Base-by-base conservation (phyloP, 2,888 invertebrate genomes). In the Caenorhabditis wallacei region DNA sequence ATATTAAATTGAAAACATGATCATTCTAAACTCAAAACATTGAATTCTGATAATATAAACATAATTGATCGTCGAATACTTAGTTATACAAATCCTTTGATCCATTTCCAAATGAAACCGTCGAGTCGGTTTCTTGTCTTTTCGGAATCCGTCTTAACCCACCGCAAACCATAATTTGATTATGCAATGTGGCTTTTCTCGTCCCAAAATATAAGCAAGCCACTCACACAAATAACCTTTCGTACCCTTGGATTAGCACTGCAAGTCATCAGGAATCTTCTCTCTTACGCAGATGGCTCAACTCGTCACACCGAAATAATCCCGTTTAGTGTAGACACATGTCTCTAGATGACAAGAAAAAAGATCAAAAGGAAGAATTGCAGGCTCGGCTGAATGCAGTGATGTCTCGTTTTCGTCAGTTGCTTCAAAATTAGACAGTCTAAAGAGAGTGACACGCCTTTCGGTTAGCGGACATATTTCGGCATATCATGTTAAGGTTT, bases 391-490 rank as follows among this genome's bases (percentile, higher is more conserved):
- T n/a, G 85, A 85, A 72, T 85, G 85, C 54, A 63, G 48, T 54
- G 85, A 85, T 48, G 80, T 83, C 51, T 83, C 83, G 11, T 85
- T 76, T 35, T 78, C 85, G 20, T 54, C 84, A 18, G 46, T 46
- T 5, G 63, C 71, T 18, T 79, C 80, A 18, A 78, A 79, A 63
- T 75, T 84, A 40, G 82, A 80, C 51, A 74, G 84, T 61, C 26
- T 84, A 43, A 84, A 84, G 69, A 51, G 84, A 69, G 70, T 84
- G 54, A 80, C 83, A 51, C 80, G 89, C 35, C 66, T 90, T 20
- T 88, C 89, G 13, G 86, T 90, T 26, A 84, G 87, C 30, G 89
- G 90, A 11, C 90, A 89, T 48, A 86, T 90, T 30, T 84, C 88
- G 16, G 90, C 88, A 37, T 90, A 88, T 64, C 82, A 86, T 57